phyloP scores from a whole-genome alignment of 2,113 vertebrate species.

The Typhlomys cinereus region DNA sequence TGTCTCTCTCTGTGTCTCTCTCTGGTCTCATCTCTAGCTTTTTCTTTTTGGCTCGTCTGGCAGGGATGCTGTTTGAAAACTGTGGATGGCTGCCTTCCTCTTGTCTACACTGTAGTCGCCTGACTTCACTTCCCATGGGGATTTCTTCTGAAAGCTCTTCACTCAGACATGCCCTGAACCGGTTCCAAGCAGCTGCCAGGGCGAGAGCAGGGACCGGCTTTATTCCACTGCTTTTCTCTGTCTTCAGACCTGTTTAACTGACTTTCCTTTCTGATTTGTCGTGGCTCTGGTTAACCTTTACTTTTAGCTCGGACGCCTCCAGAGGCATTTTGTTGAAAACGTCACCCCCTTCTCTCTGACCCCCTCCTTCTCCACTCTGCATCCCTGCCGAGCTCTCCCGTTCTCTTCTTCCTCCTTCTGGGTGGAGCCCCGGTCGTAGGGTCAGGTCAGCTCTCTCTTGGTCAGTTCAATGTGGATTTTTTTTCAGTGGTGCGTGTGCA shows the following conservation, averaged over 20 bases:
- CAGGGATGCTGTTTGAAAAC: not conserved
- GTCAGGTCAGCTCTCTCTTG: not conserved
- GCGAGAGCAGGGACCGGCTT: constrained; percentile 17
- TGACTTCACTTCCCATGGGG: not conserved
- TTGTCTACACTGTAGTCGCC: not conserved
- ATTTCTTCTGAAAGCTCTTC: constrained; percentile 17
- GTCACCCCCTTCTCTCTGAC: not conserved
- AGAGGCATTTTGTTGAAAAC: not conserved
- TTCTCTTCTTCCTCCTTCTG: not conserved
- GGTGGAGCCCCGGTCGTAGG: not conserved
- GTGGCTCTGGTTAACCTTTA: constrained; percentile 40
- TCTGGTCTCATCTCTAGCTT: not conserved
- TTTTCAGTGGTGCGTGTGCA: no score
- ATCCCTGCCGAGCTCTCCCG: not conserved
- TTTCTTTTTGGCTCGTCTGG: not conserved
- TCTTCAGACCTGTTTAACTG: constrained; percentile 34
- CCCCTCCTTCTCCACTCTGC: not conserved
- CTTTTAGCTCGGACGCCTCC: not conserved
- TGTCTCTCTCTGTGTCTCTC: no score
- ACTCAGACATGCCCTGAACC: not conserved
- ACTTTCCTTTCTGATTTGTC: not conserved
- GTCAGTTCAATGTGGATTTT: not conserved
- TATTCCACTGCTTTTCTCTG: constrained; percentile 33
- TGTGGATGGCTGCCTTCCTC: not conserved
- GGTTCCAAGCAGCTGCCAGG: not conserved